Evolutionary conservation across 2,797 vertebrate genomes (phyloP).

Genomic region (Jordanella pulchra): DNA sequence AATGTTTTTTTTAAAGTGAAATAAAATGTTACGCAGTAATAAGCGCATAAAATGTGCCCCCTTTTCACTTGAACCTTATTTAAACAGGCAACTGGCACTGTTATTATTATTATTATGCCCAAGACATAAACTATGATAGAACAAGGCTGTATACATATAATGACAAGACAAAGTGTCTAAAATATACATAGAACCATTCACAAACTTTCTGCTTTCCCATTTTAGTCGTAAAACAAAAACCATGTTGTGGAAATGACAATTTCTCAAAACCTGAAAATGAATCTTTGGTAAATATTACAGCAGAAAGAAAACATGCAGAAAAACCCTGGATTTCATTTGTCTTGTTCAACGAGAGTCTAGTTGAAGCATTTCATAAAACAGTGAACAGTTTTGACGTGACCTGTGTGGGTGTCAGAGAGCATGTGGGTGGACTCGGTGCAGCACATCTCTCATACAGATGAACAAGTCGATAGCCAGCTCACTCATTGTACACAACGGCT

Average conservation of each 20-base stretch:
- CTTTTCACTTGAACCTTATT: background rate
- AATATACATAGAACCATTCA: background rate
- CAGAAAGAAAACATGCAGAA: background rate
- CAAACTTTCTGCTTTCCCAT: background rate
- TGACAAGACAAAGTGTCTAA: background rate
- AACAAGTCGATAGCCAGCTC: slow-evolving; percentile 39
- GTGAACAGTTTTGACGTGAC: slow-evolving; percentile 53
- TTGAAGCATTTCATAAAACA: slow-evolving; percentile 43
- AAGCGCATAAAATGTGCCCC: background rate
- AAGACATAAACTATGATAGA: background rate
- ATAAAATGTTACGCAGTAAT: background rate
- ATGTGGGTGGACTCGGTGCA: slow-evolving; percentile 48
- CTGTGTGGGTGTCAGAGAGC: slow-evolving; percentile 57
- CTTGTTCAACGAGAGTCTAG: slow-evolving; percentile 27
- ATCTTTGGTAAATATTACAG: background rate
- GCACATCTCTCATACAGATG: slow-evolving; percentile 36
- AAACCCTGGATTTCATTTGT: slow-evolving; percentile 4
- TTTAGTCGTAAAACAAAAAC: background rate
- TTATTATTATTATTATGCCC: too few relatives aligned
- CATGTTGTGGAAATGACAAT: background rate
- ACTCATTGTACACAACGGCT: slow-evolving; percentile 23
- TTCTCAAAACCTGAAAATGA: background rate
- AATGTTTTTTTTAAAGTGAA: background rate
- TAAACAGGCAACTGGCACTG: background rate
- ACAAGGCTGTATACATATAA: too few relatives aligned